Evolutionary conservation across 2,888 invertebrate genomes (phyloP).

Genomic region (Drosophila kanekoi): DNA sequence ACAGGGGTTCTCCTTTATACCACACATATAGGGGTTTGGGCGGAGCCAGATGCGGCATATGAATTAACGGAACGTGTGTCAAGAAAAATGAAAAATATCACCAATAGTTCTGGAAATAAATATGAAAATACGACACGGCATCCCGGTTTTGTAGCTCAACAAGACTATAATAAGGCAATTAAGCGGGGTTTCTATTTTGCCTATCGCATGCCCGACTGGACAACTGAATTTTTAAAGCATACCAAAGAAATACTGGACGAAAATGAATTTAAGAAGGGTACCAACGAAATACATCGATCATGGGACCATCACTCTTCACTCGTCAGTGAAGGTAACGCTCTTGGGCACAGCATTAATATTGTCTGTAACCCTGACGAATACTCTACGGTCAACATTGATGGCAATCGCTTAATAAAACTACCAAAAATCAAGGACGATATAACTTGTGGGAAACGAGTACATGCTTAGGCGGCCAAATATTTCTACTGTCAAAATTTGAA

Average conservation of each 20-base stretch:
- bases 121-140: background rate
- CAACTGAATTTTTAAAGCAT: constrained; percentile 20
- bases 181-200: constrained; percentile 41
- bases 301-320: background rate
- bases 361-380: background rate
- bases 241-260: constrained; percentile 34
- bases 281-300: background rate
- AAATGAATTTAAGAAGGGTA: background rate
- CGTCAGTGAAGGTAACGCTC: background rate
- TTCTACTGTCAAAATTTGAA: constrained; percentile 42
- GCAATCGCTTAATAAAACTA: constrained; percentile 1
- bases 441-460: constrained; percentile 52
- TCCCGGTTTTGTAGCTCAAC: constrained; percentile 5
- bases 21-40: constrained; percentile 29
- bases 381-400: background rate
- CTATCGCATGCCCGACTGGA: constrained; percentile 53
- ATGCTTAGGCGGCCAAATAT: constrained; percentile 19
- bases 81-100: background rate
- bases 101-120: background rate
- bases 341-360: background rate
- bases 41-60: constrained; percentile 8
- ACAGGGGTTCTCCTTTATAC: constrained; percentile 22
- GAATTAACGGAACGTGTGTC: background rate
- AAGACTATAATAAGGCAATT: constrained; percentile 38
- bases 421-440: constrained; percentile 64